These are phyloP conservation scores for Tricholauxania praeusta DNA, from an alignment of 2,888 invertebrate species.

Conservation along the genomic window DNA sequence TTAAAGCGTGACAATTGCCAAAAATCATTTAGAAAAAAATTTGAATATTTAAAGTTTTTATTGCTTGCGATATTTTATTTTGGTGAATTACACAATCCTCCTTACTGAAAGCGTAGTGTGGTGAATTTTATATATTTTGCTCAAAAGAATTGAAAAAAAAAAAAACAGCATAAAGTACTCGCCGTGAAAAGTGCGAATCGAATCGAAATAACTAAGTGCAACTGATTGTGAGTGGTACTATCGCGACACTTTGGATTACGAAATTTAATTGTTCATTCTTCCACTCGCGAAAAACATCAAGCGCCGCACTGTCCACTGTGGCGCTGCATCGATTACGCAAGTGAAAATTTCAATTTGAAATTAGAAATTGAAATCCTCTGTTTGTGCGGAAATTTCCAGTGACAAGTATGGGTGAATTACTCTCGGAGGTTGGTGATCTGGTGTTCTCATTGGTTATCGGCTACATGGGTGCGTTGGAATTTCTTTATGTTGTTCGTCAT, in stretches of 20 bases:
- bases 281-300: conserved; percentile 19
- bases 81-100: conserved; percentile 48
- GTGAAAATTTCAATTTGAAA: conserved; percentile 37
- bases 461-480: conserved; percentile 81
- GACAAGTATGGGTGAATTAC: conserved; percentile 53
- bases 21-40: conserved; percentile 7
- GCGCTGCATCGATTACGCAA: conserved; percentile 46
- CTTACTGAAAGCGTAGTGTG: conserved; percentile 34
- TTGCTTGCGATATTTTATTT: conserved; percentile 18
- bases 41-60: neutral
- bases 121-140: conserved; percentile 49
- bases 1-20: conserved; percentile 10
- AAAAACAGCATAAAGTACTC: conserved; percentile 21
- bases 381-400: conserved; percentile 1
- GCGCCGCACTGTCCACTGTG: neutral
- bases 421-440: conserved; percentile 76
- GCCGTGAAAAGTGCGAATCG: conserved; percentile 1
- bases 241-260: conserved; percentile 32
- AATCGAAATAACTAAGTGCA: neutral
- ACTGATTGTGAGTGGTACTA: neutral
- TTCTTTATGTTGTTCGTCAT: conserved; percentile 64
- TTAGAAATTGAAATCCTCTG: neutral
- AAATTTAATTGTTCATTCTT: conserved; percentile 36
- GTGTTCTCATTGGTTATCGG: conserved; percentile 80
- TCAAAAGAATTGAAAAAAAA: neutral